Percentiles rank a stretch among this genome's conserved stretches.
These are phyloP conservation scores for Drosophila paracracens DNA, from an alignment of 2,888 invertebrate species.

Conservation along the genomic window DNA sequence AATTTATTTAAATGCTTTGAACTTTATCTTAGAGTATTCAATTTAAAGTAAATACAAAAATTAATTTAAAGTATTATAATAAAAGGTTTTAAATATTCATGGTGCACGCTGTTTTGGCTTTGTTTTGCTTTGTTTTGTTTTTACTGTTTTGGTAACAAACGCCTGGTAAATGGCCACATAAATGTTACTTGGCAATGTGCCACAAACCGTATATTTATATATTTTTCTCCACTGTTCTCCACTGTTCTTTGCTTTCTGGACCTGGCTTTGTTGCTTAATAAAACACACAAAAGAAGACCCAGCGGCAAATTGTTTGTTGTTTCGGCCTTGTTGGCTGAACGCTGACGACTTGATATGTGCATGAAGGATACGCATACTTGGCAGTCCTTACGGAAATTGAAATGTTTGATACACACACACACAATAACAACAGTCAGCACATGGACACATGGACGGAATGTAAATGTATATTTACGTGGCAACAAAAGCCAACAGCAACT, in stretches of 20 bases:
- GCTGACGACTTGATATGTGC: conserved; percentile 18
- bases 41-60: background rate
- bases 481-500: conserved; percentile 63
- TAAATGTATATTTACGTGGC: conserved; percentile 67
- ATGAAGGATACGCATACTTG: conserved; percentile 47
- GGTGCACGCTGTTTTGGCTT: background rate
- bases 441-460: conserved; percentile 37
- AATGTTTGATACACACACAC: conserved; percentile 58
- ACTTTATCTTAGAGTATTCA: background rate
- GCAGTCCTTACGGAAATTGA: conserved; percentile 69
- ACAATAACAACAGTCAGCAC: background rate
- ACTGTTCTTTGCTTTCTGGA: conserved; percentile 25
- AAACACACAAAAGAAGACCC: conserved; percentile 63
- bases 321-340: conserved; percentile 37
- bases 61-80: background rate
- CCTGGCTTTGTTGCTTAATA: conserved; percentile 51
- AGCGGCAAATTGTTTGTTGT: conserved; percentile 59
- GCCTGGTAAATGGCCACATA: conserved; percentile 29
- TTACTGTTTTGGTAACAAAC: conserved; percentile 15
- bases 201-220: conserved; percentile 22
- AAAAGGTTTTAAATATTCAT: background rate
- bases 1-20: background rate
- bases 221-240: background rate
- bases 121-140: conserved; percentile 11
- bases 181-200: conserved; percentile 52